phyloP scores from a whole-genome alignment of 2,888 invertebrate genomes.

The Branchellion lobata region DNA sequence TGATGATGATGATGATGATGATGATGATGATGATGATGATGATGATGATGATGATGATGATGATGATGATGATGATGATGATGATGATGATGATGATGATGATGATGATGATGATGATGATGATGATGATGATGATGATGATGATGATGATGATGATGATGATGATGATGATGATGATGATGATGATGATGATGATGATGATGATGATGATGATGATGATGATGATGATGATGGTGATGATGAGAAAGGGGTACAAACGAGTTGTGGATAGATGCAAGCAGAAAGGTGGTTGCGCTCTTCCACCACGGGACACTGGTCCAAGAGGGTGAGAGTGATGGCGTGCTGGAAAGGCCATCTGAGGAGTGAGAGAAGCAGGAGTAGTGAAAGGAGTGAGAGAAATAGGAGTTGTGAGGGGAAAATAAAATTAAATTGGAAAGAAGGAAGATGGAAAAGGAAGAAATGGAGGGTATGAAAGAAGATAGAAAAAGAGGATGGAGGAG shows the following conservation, averaged over 20 bases:
- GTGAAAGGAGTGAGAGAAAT: too few species aligned
- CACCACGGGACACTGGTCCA: conserved; percentile 57
- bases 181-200: conserved; percentile 36
- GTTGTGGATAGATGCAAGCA: neutral
- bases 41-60: neutral
- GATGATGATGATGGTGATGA: conserved; percentile 13
- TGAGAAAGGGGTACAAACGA: too few species aligned
- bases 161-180: conserved; percentile 33
- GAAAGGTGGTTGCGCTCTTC: conserved; percentile 18
- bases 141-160: conserved; percentile 30
- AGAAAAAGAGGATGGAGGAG: too few species aligned
- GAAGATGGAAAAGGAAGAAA: too few species aligned
- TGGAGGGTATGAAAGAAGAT: too few species aligned
- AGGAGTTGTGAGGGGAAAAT: too few species aligned
- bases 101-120: conserved; percentile 25
- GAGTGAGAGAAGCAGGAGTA: too few species aligned
- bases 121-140: conserved; percentile 16
- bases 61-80: conserved; percentile 26
- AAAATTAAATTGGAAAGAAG: too few species aligned
- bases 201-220: conserved; percentile 31
- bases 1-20: too few species aligned
- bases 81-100: conserved; percentile 26
- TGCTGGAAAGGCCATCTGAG: conserved; percentile 57
- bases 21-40: neutral
- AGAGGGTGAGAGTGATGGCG: conserved; percentile 55